Evolutionary conservation across 2,888 invertebrate species (phyloP), one percentile per base, ranked within the genome.

Genomic region (Polymixis flavicincta): DNA sequence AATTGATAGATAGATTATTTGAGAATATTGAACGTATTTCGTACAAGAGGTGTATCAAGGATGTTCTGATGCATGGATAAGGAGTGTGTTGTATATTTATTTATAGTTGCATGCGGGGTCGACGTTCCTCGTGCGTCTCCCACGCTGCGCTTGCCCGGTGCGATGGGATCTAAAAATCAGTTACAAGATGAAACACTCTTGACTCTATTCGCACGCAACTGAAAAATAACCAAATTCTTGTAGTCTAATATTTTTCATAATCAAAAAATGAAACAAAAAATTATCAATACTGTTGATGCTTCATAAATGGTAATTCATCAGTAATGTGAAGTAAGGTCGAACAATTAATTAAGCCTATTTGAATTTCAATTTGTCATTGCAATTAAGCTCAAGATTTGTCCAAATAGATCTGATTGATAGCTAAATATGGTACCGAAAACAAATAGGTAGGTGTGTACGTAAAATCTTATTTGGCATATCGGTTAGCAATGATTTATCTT

Each of bases 21-120:
- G 60, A 71, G 73, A 74, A 74, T 76, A 75, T 63, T 60, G n/a
- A 75, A 76, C 25, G 63, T 55, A 72, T 73, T 67, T 83, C 74
- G 77, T 77, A 79, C 87, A 85, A 87, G 86, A 86, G 87, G 76
- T 82, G 85, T 86, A 91, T 90, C 90, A 89, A 90, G 89, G 90
- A 88, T 91, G 86, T 90, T 90, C 87, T 83, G 89, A 88, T 92
- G 92, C 92, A 92, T 92, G 94, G 92, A 94, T 93, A 93, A 93
- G 91, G 89, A 92, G 88, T 87, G 88, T 88, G 89, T 86, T 90
- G 92, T 93, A 91, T 95, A 96, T 96, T 96, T 95, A 96, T 96
- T 96, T 95, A 95, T 96, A 96, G 96, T 92, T 89, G 90, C 91
- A 90, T 89, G 91, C 94, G 95, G 96, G 96, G 96, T 96, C 96